phyloP scores from a whole-genome alignment of 2,113 vertebrate genomes.

The Athene noctua region DNA sequence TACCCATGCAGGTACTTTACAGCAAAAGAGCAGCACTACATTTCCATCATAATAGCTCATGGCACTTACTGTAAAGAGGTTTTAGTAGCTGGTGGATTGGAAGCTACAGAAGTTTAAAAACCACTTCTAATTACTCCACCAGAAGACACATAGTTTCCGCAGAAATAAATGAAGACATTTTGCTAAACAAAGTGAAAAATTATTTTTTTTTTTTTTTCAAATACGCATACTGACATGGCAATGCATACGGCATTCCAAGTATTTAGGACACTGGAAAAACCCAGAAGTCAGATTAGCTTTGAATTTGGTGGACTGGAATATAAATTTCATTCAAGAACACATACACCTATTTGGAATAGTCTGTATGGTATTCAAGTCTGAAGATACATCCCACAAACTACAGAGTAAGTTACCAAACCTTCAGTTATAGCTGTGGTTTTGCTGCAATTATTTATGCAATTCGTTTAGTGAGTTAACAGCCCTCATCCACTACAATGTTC shows the following conservation, averaged over 20 bases:
- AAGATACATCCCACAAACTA: neutral
- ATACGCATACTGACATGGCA: neutral
- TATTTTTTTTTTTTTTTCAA: neutral
- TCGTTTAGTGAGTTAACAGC: neutral
- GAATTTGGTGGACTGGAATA: neutral
- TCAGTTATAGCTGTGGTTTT: neutral
- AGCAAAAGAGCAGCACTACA: neutral
- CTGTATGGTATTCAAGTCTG: rapidly evolving
- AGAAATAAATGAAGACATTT: neutral
- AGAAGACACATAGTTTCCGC: neutral
- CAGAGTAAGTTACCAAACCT: neutral
- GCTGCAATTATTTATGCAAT: neutral
- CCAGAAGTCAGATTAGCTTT: neutral
- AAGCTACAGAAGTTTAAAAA: neutral
- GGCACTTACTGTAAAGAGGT: neutral
- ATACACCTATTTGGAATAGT: neutral
- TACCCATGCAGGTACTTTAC: neutral
- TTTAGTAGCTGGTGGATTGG: neutral
- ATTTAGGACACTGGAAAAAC: neutral
- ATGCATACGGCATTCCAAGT: neutral
- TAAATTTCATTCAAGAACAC: neutral
- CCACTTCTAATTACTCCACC: neutral
- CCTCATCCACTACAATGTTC: too few relatives aligned
- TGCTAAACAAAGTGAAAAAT: neutral
- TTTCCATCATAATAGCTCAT: neutral